These are phyloP conservation scores for Lepus americanus DNA, from an alignment of 2,113 vertebrate species.

Conservation along the genomic window DNA sequence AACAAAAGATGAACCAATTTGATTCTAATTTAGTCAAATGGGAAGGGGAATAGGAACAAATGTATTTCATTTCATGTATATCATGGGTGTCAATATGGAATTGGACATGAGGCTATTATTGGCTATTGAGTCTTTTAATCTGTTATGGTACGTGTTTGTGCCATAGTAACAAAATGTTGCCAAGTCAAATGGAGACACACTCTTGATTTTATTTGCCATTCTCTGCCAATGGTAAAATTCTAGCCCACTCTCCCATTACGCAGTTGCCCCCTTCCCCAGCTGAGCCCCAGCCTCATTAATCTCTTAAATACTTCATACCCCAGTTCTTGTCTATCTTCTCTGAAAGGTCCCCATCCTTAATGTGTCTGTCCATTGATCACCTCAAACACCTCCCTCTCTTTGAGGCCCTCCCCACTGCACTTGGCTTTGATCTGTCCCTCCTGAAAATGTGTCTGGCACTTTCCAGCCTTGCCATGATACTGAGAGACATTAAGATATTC, in stretches of 20 bases:
- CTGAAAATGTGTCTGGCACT: background rate
- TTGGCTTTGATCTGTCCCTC: background rate
- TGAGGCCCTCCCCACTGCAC: background rate
- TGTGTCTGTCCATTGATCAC: background rate
- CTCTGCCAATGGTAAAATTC: background rate
- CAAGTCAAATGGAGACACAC: background rate
- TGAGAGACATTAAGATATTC: background rate
- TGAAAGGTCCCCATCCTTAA: background rate
- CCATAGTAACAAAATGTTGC: background rate
- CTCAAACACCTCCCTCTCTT: background rate
- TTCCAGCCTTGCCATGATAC: background rate
- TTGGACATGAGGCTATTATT: background rate
- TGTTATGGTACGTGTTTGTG: background rate
- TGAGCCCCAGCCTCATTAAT: background rate
- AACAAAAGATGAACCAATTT: background rate
- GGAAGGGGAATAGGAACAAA: background rate
- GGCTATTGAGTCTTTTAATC: background rate
- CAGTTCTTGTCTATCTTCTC: background rate
- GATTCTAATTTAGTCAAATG: slow-evolving; percentile 42
- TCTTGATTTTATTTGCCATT: background rate
- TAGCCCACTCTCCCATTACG: background rate
- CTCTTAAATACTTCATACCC: background rate
- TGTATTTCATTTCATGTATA: background rate
- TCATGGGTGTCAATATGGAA: background rate
- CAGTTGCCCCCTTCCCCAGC: background rate